Evolutionary conservation across 2,113 vertebrate genomes (phyloP).

Genomic region (Periophthalmodon schlosseri): DNA sequence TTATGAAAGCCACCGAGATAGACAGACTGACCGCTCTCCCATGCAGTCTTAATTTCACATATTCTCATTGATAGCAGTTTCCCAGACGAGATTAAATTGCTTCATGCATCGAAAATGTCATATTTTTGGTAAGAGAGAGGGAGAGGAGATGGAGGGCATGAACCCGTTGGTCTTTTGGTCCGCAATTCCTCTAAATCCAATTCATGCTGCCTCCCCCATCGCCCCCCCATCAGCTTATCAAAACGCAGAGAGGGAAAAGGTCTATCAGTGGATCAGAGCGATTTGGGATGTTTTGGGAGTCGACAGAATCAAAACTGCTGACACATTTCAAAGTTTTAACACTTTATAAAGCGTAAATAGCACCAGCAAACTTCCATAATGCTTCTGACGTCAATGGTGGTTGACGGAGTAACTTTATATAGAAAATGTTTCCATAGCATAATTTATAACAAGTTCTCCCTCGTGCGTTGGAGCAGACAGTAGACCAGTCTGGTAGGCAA

Average conservation of each 20-base stretch:
- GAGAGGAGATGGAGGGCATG: constrained; percentile 63
- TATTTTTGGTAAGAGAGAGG: constrained; percentile 62
- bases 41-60: constrained; percentile 64
- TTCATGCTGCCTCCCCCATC: constrained; percentile 49
- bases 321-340: constrained; percentile 10
- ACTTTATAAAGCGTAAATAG: background rate
- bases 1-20: constrained; percentile 47
- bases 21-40: constrained; percentile 62
- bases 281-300: constrained; percentile 31
- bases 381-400: background rate
- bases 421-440: too few relatives aligned
- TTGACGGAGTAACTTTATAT: too few relatives aligned
- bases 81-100: constrained; percentile 70
- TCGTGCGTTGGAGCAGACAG: too few relatives aligned
- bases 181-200: constrained; percentile 56
- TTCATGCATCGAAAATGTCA: constrained; percentile 75
- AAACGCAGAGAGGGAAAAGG: constrained; percentile 42
- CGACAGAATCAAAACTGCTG: constrained; percentile 17
- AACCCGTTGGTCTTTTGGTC: constrained; percentile 51
- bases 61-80: constrained; percentile 64
- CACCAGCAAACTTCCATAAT: background rate
- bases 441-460: too few relatives aligned
- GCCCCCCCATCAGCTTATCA: constrained; percentile 46
- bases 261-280: constrained; percentile 34
- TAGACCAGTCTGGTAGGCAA: too few relatives aligned